Evolutionary conservation across 2,797 vertebrate species (phyloP), one percentile per base, ranked within the genome.

Genomic region (Halcyon smyrnensis): DNA sequence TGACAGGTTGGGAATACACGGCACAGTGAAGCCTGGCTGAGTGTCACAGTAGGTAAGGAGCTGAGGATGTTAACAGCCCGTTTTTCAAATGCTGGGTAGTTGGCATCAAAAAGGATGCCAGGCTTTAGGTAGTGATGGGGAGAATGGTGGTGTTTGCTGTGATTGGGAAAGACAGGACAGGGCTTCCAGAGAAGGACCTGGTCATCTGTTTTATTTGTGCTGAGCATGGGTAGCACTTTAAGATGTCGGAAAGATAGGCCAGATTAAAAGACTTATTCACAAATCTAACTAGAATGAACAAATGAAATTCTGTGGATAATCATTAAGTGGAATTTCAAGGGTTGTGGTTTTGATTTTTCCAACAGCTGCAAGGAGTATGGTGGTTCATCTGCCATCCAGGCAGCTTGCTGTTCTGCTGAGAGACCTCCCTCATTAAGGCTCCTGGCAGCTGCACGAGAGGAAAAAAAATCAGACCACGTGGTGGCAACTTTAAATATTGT

Each of bases 281-380:
- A 70, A 54, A 62, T 89, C 27, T 69, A 64, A 46, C 32, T 84
- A 16, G 43, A 85, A 50, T 14, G 17, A 87, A 80, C 64, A 59
- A 53, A 73, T 76, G 9, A 83, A 62, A 65, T 75, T 60, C 41
- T 81, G n/a, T 70, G 24, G 18, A 28, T 67, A 27, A 87, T 73
- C 36, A 28, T 67, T 51, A 56, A 70, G 11, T 27, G 28, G 41
- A 85, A 74, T 91, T 75, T 80, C 56, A 53, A 21, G 73, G 36
- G 39, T 77, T 91, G 79, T 88, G 81, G 41, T 65, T 94, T 82
- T 77, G 28, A 65, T 86, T 93, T 91, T 95, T 88, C 79, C 37
- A 87, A 39, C 73, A 94, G 69, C 91, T 95, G 79, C 45, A 50
- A 57, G 43, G 28, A 74, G 32, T 74, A 15, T 43, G 43, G 4